Conservation (phyloP, 2,888 invertebrate genomes). For the Torymus texanus region DNA sequence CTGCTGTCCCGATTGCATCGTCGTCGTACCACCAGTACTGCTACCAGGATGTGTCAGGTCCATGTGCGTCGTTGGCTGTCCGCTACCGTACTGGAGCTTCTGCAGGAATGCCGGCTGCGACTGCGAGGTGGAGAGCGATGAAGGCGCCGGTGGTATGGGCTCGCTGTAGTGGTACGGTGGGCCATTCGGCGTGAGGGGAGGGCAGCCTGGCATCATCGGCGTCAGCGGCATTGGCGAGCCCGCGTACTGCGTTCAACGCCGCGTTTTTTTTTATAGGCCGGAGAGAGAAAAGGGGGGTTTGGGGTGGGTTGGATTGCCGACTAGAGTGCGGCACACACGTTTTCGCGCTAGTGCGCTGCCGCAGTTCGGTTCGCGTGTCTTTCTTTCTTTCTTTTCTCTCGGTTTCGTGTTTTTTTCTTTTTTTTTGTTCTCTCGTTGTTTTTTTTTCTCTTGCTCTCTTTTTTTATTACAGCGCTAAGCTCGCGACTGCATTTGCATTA, state of each 20-base stretch:
- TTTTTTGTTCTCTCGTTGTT: no score
- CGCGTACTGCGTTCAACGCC: constrained; percentile 64
- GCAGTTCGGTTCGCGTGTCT: neutral
- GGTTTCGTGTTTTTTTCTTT: no score
- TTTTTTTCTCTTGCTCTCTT: no score
- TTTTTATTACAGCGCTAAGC: no score
- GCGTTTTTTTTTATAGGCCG: no score
- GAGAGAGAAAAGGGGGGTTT: no score
- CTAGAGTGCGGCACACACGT: no score
- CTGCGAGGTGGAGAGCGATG: constrained; percentile 69
- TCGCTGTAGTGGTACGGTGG: constrained; percentile 79
- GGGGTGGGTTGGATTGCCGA: no score
- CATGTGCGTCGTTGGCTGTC: constrained; percentile 67
- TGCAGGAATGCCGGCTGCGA: constrained; percentile 73
- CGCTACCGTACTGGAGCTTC: constrained; percentile 61
- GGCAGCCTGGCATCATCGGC: constrained; percentile 73
- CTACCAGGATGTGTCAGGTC: no score
- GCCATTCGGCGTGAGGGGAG: constrained; percentile 72
- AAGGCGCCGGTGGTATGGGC: constrained; percentile 76
- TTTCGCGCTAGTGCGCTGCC: neutral
- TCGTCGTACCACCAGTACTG: constrained; percentile 64
- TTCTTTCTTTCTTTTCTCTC: no score
- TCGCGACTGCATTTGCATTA: no score
- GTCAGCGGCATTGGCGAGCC: constrained; percentile 73
- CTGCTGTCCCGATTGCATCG: constrained; percentile 68